phyloP scores from a whole-genome alignment of 2,797 vertebrate genomes.

The Pteropus rufus region DNA sequence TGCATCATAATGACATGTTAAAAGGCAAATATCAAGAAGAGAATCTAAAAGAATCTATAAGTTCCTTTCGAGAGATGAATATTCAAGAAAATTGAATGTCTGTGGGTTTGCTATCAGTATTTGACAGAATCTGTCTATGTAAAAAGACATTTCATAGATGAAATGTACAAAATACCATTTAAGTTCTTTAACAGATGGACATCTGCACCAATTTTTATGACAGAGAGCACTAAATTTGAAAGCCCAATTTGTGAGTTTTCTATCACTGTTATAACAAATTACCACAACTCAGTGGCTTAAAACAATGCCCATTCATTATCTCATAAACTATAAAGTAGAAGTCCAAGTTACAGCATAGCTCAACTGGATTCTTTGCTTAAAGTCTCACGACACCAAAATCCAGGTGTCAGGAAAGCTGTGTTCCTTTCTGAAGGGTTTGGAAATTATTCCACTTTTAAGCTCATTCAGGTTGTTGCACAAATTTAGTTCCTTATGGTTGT shows the following conservation, averaged over 20 bases:
- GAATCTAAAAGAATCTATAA: neutral
- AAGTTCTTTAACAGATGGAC: neutral
- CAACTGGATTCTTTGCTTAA: neutral
- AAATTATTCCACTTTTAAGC: neutral
- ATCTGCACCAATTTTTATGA: neutral
- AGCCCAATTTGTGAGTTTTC: neutral
- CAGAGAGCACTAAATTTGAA: neutral
- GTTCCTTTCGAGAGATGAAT: neutral
- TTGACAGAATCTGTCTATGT: neutral
- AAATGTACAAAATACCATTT: conserved; percentile 19
- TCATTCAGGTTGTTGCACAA: neutral
- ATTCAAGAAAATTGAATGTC: neutral
- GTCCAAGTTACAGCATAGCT: neutral
- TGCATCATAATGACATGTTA: neutral
- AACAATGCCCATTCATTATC: neutral
- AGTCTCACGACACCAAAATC: neutral
- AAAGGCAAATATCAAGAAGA: conserved; percentile 9
- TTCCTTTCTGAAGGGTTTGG: neutral
- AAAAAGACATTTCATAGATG: neutral
- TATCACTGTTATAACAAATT: neutral
- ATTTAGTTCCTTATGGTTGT: neutral
- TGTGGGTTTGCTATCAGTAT: neutral
- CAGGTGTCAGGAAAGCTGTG: neutral
- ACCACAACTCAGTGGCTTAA: neutral
- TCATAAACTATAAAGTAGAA: neutral